Evolutionary conservation across 2,797 vertebrate genomes (phyloP).

Genomic region (Siniperca obscura): DNA sequence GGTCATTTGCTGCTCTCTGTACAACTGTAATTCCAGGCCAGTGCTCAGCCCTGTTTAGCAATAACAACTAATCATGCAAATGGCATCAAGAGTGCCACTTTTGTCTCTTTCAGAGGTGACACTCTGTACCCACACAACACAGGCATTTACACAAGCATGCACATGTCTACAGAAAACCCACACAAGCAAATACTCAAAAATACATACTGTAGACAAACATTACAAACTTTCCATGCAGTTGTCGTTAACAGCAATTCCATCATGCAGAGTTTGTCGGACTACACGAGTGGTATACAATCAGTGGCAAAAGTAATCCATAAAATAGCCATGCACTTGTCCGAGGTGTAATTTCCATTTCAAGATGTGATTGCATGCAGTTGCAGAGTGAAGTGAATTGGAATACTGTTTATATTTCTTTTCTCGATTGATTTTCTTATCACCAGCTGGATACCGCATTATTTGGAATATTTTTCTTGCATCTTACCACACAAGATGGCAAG

Average conservation of each 20-base stretch:
- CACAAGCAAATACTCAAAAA: constrained; percentile 37
- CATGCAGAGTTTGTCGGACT: constrained; percentile 54
- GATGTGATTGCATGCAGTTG: constrained; percentile 79
- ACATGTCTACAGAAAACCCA: constrained; percentile 24
- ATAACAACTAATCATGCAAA: constrained; percentile 80
- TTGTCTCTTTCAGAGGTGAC: constrained; percentile 65
- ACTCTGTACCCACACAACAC: constrained; percentile 14
- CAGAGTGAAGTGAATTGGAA: constrained; percentile 76
- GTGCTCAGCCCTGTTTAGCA: constrained; percentile 55
- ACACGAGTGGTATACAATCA: constrained; percentile 80
- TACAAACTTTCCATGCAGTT: constrained; percentile 59
- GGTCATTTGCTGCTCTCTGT: constrained; percentile 45
- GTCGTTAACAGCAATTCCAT: constrained; percentile 68
- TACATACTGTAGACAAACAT: constrained; percentile 36
- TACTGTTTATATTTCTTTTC: constrained; percentile 69
- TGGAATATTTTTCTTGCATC: constrained; percentile 34
- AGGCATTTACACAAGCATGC: constrained; percentile 17
- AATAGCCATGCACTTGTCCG: constrained; percentile 71
- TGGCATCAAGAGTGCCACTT: constrained; percentile 69
- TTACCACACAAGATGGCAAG: constrained; percentile 11
- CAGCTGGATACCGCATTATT: constrained; percentile 47
- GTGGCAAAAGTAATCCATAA: constrained; percentile 78
- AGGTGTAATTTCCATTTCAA: constrained; percentile 83
- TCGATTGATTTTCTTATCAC: constrained; percentile 62
- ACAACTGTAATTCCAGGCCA: constrained; percentile 60